Evolutionary conservation across 2,113 vertebrate genomes (phyloP).

Genomic region (Aramus guarauna): DNA sequence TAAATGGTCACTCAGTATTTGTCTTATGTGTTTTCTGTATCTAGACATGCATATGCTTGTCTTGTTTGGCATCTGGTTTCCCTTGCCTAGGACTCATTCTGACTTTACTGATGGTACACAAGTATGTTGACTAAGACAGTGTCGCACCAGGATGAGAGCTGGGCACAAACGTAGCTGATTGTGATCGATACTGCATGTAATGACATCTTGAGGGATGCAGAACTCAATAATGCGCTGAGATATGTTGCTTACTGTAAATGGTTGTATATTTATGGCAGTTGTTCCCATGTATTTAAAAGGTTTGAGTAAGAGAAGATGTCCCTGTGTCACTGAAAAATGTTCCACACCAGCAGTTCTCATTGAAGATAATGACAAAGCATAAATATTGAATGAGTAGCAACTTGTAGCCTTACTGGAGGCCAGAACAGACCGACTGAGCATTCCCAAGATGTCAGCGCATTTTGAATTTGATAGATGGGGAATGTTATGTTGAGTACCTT

Average conservation of each 20-base stretch:
- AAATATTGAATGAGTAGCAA: background rate
- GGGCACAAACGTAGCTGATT: background rate
- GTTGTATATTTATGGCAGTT: background rate
- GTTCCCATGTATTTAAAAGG: background rate
- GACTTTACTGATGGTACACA: background rate
- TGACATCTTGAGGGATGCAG: background rate
- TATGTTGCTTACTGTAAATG: background rate
- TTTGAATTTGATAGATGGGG: background rate
- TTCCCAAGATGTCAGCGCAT: background rate
- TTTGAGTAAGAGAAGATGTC: background rate
- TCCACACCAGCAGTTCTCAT: background rate
- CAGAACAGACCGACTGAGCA: background rate
- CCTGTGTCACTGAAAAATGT: background rate
- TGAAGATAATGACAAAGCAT: background rate
- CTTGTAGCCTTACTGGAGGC: background rate
- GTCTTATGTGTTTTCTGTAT: background rate
- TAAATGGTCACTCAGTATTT: background rate
- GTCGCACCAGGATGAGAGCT: background rate
- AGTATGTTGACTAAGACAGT: background rate
- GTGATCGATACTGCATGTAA: background rate
- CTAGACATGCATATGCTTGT: background rate
- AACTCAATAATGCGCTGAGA: background rate
- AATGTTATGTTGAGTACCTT: background rate
- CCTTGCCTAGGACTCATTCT: background rate
- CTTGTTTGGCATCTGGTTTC: background rate